A percentile compares a stretch with the other conserved stretches of the same genome.
These are phyloP conservation scores for Phenganax subtilis DNA, from an alignment of 92 coral and sea anemone genomes.

Conservation along the genomic window DNA sequence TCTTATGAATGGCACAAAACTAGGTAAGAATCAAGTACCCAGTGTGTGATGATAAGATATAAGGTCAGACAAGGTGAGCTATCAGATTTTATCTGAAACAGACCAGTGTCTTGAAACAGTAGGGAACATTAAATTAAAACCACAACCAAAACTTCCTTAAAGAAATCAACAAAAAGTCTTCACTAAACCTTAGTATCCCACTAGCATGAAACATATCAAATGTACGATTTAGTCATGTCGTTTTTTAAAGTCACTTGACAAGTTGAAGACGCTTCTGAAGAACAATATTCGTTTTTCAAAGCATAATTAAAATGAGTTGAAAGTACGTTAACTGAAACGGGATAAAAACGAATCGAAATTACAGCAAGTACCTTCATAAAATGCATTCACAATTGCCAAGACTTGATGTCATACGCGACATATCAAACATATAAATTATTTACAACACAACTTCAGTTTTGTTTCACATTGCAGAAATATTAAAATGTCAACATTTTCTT, in stretches of 20 bases:
- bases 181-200: background rate
- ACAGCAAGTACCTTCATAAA: background rate
- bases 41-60: background rate
- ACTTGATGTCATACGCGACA: slow-evolving; percentile 30
- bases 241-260: background rate
- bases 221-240: background rate
- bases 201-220: background rate
- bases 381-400: background rate
- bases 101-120: background rate
- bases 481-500: background rate
- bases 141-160: background rate
- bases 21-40: background rate
- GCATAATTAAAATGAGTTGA: background rate
- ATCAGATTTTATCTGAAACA: background rate
- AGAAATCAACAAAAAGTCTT: background rate
- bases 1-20: too few species aligned
- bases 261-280: background rate
- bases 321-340: background rate
- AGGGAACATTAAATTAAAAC: background rate
- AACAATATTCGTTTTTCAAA: background rate
- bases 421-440: slow-evolving; percentile 24
- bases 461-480: background rate
- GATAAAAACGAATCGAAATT: background rate
- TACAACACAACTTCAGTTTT: background rate
- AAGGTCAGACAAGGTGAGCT: slow-evolving; percentile 22